Base-by-base conservation (phyloP, 1,140 invertebrate species). In the Anthonomus grandis region DNA sequence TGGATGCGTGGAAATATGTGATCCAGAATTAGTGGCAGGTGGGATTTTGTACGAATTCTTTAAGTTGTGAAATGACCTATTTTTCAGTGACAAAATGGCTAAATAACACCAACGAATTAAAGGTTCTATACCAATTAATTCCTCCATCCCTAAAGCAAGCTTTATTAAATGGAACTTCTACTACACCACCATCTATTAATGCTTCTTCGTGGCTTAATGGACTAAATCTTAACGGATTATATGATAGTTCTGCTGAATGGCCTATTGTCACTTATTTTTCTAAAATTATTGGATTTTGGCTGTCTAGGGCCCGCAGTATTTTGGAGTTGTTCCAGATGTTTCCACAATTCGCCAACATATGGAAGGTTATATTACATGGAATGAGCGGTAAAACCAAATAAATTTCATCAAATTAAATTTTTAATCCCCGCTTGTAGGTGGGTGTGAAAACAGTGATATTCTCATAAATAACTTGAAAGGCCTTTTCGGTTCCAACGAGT, bases 91-190 rank as follows among this genome's bases (percentile, higher is more conserved):
- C 19, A 1, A 18, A n/a, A 38, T 38, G 41, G 34, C 25, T 55
- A 4, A 55, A 55, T 25, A 41, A 41, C 13, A 47, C 42, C 31
- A 46, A 47, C 8, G 52, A 55, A 27, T 36, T 55, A 4, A 2
- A 47, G 6, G 6, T 55, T 3, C 8, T 55, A 3, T 46, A 24
- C 34, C 4, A n/a, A 6, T 10, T 46, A 6, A 15, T 47, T 4
- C 52, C 42, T 4, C 22, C 49, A 41, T 41, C 18, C 27, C 19
- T 41, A 1, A 22, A 8, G 5, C 37, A 12, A 3, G n/a, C n/a
- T n/a, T n/a, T n/a, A n/a, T n/a, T n/a, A n/a, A n/a, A n/a, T n/a
- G n/a, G n/a, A n/a, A n/a, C n/a, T n/a, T n/a, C n/a, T n/a, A n/a
- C n/a, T n/a, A n/a, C n/a, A n/a, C n/a, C n/a, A n/a, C n/a, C n/a